Evolutionary conservation across 2,797 vertebrate genomes (phyloP).

Genomic region (Leuciscus waleckii): DNA sequence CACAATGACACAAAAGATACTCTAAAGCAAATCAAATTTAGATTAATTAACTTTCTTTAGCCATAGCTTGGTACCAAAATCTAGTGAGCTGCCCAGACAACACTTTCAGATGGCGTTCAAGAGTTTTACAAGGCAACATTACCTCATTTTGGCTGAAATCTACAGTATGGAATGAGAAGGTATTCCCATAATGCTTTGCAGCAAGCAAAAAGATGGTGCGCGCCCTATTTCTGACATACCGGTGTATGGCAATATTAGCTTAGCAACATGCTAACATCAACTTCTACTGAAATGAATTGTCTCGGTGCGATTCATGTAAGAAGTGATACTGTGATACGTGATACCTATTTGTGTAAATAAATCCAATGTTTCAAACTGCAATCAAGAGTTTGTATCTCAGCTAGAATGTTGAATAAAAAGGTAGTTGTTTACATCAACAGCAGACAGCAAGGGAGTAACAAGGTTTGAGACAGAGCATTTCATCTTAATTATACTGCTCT

Average conservation of each 20-base stretch:
- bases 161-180: background rate
- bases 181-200: background rate
- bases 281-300: no score
- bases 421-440: background rate
- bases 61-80: background rate
- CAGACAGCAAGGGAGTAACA: background rate
- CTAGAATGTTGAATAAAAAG: background rate
- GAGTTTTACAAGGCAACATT: background rate
- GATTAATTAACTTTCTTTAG: background rate
- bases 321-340: no score
- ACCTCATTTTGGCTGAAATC: background rate
- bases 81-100: background rate
- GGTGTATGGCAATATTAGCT: no score
- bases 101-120: background rate
- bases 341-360: background rate
- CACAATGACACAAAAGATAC: background rate
- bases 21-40: background rate
- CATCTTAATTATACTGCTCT: slow-evolving; percentile 11
- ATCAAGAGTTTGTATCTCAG: background rate
- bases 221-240: no score
- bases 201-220: background rate
- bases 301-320: no score
- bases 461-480: background rate
- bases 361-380: background rate
- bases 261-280: no score